Percentiles rank a stretch among this genome's conserved stretches.
Conservation (phyloP, 1,140 invertebrate genomes). For the Parapsyche elsis region DNA sequence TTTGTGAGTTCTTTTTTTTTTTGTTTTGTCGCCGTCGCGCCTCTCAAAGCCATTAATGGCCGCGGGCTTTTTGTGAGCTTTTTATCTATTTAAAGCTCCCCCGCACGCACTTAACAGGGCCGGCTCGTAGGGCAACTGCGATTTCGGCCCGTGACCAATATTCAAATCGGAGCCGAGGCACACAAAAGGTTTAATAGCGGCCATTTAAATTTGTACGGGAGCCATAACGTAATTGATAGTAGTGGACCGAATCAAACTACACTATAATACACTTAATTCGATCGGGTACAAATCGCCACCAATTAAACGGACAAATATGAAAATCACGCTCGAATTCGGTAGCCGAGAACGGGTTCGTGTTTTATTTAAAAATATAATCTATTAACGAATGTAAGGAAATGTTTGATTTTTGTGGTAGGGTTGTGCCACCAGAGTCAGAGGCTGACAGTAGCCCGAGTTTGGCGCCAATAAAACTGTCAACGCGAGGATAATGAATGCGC, state of each 20-base stretch:
- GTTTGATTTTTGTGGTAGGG: slow-evolving; percentile 1
- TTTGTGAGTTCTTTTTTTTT: slow-evolving; percentile 45
- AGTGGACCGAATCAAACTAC: too few species aligned
- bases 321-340: too few species aligned
- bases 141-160: neutral
- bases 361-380: too few species aligned
- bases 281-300: too few species aligned
- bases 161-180: neutral
- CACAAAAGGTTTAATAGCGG: neutral
- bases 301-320: too few species aligned
- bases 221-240: too few species aligned
- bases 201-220: neutral
- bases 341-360: too few species aligned
- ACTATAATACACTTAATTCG: too few species aligned
- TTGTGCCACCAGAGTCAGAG: slow-evolving; percentile 11
- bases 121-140: neutral
- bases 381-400: too few species aligned
- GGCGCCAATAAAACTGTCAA: slow-evolving; percentile 56
- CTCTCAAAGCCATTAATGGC: slow-evolving; percentile 52
- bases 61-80: slow-evolving; percentile 52
- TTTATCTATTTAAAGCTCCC: slow-evolving; percentile 54
- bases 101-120: neutral
- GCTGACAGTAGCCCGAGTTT: slow-evolving; percentile 37
- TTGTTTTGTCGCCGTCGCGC: slow-evolving; percentile 26
- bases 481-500: slow-evolving; percentile 53